Percentiles rank a stretch among this genome's conserved stretches.
phyloP scores from a whole-genome alignment of 2,888 invertebrate genomes.

The Cyaniris semiargus region DNA sequence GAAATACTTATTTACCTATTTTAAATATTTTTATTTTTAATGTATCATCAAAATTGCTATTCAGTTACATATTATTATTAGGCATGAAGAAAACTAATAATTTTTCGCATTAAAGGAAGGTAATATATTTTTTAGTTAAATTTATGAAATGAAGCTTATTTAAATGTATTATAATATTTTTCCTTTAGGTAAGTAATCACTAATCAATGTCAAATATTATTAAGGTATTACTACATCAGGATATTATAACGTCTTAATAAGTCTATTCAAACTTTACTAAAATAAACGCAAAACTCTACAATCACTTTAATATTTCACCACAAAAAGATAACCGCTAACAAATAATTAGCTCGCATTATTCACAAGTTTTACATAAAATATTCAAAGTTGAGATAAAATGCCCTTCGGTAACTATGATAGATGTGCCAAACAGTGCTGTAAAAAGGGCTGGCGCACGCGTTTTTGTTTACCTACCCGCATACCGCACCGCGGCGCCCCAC shows the following conservation, averaged over 20 bases:
- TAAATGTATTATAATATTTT: no score
- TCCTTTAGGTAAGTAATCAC: no score
- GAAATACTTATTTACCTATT: constrained; percentile 10
- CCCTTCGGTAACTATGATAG: constrained; percentile 32
- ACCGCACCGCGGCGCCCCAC: constrained; percentile 48
- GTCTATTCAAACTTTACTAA: background rate
- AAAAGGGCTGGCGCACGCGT: constrained; percentile 50
- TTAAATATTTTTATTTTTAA: constrained; percentile 9
- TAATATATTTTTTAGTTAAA: no score
- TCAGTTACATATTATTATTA: background rate
- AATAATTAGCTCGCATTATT: constrained; percentile 24
- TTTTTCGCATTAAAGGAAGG: no score
- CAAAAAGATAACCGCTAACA: background rate
- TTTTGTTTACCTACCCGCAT: constrained; percentile 66
- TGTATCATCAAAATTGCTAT: background rate
- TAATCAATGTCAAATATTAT: no score
- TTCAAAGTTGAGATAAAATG: constrained; percentile 27
- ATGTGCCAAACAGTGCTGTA: constrained; percentile 46
- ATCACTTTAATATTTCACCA: background rate
- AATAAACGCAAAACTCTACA: background rate
- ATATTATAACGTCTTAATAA: background rate
- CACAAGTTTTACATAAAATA: constrained; percentile 26
- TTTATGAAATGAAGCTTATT: no score
- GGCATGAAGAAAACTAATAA: background rate
- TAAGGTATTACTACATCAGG: background rate